Evolutionary conservation across 2,888 invertebrate genomes (phyloP).

Genomic region (Antheraea assamensis): DNA sequence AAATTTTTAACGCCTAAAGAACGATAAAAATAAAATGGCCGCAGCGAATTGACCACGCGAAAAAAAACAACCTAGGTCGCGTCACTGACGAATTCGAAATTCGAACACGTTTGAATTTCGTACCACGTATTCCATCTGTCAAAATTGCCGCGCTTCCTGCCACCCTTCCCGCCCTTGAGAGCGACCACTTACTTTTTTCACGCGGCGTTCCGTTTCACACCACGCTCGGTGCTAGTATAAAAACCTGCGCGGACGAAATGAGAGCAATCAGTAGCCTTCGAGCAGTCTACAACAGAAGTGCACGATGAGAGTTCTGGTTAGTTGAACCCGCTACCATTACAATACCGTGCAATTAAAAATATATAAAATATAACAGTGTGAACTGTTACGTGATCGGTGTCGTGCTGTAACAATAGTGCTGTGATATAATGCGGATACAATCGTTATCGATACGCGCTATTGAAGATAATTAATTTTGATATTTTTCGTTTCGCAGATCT

Average conservation of each 20-base stretch:
- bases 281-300: constrained; percentile 81
- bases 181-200: constrained; percentile 77
- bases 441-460: constrained; percentile 18
- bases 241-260: constrained; percentile 65
- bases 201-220: constrained; percentile 57
- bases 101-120: constrained; percentile 29
- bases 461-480: constrained; percentile 9
- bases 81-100: constrained; percentile 23
- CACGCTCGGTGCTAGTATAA: constrained; percentile 65
- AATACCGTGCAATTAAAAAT: constrained; percentile 24
- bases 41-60: constrained; percentile 3
- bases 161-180: constrained; percentile 79
- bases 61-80: constrained; percentile 13
- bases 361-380: constrained; percentile 22
- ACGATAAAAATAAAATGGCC: constrained; percentile 13
- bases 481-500: constrained; percentile 68
- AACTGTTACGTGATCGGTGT: constrained; percentile 41
- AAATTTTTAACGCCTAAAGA: neutral
- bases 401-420: constrained; percentile 31
- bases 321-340: constrained; percentile 40
- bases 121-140: constrained; percentile 30
- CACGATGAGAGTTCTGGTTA: constrained; percentile 80
- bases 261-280: constrained; percentile 80
- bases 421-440: constrained; percentile 30
- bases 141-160: constrained; percentile 70